These are phyloP conservation scores for Hemicrepidius hirtus DNA, from an alignment of 2,888 invertebrate species.

Conservation along the genomic window DNA sequence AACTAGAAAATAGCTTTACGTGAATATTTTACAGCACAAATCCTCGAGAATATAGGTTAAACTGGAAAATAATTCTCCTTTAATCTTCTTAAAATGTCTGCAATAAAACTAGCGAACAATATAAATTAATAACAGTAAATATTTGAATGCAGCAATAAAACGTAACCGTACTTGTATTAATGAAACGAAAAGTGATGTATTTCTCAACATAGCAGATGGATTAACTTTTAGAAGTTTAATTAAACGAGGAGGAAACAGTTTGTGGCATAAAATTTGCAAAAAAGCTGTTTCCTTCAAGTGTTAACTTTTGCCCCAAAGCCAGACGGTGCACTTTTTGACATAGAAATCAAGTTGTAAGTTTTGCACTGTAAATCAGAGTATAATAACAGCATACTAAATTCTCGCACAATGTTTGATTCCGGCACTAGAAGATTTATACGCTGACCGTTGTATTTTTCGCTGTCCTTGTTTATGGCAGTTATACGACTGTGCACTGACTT, in stretches of 20 bases:
- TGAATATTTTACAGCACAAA: too few relatives aligned
- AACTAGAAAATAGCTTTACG: too few relatives aligned
- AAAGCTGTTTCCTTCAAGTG: conserved; percentile 20
- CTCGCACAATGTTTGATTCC: conserved; percentile 53
- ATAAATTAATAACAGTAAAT: too few relatives aligned
- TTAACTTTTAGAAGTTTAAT: conserved; percentile 40
- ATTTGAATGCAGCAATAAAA: not conserved
- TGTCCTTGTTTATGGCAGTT: conserved; percentile 52
- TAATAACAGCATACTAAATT: conserved; percentile 48
- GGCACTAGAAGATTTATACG: conserved; percentile 50
- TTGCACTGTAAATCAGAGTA: conserved; percentile 46
- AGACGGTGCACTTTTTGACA: conserved; percentile 12
- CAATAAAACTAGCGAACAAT: too few relatives aligned
- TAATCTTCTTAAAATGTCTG: not conserved
- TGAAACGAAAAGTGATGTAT: conserved; percentile 25
- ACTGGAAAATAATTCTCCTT: not conserved
- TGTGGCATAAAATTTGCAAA: conserved; percentile 12
- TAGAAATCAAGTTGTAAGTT: conserved; percentile 35
- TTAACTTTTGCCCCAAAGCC: conserved; percentile 15
- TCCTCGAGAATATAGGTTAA: too few relatives aligned
- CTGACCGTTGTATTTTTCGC: conserved; percentile 52
- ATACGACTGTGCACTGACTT: conserved; percentile 53
- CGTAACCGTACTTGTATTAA: not conserved
- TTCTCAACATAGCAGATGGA: not conserved
- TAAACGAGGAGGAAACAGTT: conserved; percentile 34